A percentile compares a stretch with the other conserved stretches of the same genome.
Evolutionary conservation across 2,888 invertebrate genomes (phyloP).

Genomic region (Aethes cnicana): DNA sequence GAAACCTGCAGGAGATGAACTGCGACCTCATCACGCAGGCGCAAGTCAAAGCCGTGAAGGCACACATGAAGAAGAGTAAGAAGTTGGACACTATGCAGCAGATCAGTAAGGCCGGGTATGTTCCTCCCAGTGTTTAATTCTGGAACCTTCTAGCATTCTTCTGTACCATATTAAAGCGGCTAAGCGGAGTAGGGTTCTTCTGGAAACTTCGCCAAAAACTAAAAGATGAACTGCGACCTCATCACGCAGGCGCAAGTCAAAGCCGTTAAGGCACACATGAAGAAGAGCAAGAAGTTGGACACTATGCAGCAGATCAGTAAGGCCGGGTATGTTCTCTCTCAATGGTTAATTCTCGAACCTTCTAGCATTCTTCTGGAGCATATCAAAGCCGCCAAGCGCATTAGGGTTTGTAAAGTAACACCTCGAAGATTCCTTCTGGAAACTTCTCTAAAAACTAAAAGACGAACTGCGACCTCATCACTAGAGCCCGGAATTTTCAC

Average conservation of each 20-base stretch:
- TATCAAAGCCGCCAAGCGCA: too few relatives aligned
- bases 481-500: too few relatives aligned
- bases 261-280: constrained; percentile 88
- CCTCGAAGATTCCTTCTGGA: too few relatives aligned
- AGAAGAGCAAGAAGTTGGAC: constrained; percentile 86
- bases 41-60: constrained; percentile 87
- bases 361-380: too few relatives aligned
- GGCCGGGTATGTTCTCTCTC: constrained; percentile 87
- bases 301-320: constrained; percentile 93
- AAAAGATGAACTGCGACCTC: constrained; percentile 92
- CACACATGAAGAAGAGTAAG: constrained; percentile 87
- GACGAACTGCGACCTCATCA: constrained; percentile 92
- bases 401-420: too few relatives aligned
- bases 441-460: too few relatives aligned
- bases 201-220: too few relatives aligned
- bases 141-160: too few relatives aligned
- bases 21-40: constrained; percentile 88
- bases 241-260: constrained; percentile 88
- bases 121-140: too few relatives aligned
- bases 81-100: constrained; percentile 91
- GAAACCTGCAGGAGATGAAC: constrained; percentile 92
- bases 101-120: constrained; percentile 90
- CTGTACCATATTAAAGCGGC: too few relatives aligned
- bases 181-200: too few relatives aligned
- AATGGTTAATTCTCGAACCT: too few relatives aligned